A percentile compares a stretch with the other conserved stretches of the same genome.
These are phyloP conservation scores for Notothenia rossii DNA, from an alignment of 2,113 vertebrate genomes.

Conservation along the genomic window DNA sequence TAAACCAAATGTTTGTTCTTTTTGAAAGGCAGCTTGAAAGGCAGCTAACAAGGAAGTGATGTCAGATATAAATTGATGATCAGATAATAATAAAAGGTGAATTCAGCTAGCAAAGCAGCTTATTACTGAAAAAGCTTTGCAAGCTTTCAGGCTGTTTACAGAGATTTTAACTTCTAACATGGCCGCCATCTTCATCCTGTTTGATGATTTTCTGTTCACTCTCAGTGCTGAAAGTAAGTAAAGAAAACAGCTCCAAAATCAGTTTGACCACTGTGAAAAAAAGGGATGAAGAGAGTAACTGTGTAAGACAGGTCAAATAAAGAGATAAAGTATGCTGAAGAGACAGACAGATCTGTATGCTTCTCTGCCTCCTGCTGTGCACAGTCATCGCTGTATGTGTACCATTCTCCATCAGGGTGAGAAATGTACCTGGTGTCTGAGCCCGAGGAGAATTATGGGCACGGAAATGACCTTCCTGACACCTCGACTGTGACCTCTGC, in stretches of 20 bases:
- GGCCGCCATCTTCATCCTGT: background rate
- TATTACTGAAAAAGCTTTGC: background rate
- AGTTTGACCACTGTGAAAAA: conserved; percentile 17
- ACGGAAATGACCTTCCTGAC: conserved; percentile 70
- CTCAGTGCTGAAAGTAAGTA: background rate
- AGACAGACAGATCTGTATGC: conserved; percentile 42
- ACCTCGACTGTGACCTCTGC: conserved; percentile 66
- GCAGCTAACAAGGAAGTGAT: background rate
- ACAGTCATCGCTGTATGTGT: conserved; percentile 30
- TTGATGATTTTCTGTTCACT: conserved; percentile 1
- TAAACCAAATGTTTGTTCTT: too few relatives aligned
- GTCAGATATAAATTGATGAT: background rate
- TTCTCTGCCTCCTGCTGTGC: conserved; percentile 34
- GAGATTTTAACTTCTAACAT: conserved; percentile 12
- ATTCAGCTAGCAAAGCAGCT: background rate
- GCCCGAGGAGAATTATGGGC: conserved; percentile 64
- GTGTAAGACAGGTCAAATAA: conserved; percentile 18
- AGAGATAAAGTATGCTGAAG: conserved; percentile 7
- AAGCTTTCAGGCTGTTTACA: background rate
- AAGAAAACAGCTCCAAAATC: conserved; percentile 5
- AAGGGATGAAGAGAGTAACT: background rate
- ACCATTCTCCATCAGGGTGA: conserved; percentile 55
- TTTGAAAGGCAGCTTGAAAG: background rate
- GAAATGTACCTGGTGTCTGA: conserved; percentile 60
- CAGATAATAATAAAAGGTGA: too few relatives aligned